These are phyloP conservation scores for Pocota personata DNA, from an alignment of 2,888 invertebrate genomes.

Conservation along the genomic window DNA sequence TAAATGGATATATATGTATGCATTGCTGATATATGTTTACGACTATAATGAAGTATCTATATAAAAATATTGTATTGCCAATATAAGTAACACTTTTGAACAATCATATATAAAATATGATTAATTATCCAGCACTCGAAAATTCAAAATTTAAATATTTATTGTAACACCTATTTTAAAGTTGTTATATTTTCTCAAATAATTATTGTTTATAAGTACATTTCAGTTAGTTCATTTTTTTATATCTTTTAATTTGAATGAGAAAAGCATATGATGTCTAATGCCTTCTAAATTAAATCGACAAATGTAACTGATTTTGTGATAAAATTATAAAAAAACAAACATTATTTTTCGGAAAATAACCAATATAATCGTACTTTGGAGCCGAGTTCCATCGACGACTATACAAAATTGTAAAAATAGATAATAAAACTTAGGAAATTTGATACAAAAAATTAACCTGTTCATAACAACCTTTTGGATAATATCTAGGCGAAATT, in stretches of 20 bases:
- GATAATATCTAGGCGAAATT: constrained; percentile 79
- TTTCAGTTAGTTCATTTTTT: constrained; percentile 29
- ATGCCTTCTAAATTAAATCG: constrained; percentile 78
- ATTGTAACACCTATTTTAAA: not conserved
- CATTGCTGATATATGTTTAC: constrained; percentile 16
- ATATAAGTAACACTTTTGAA: not conserved
- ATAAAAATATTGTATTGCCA: not conserved
- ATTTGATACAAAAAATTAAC: constrained; percentile 45
- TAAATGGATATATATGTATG: too few relatives aligned
- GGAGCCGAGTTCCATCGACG: constrained; percentile 41
- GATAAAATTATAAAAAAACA: constrained; percentile 77
- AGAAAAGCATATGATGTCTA: constrained; percentile 42
- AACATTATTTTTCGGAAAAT: constrained; percentile 79
- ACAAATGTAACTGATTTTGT: constrained; percentile 83
- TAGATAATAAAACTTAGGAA: constrained; percentile 78
- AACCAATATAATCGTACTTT: constrained; percentile 76
- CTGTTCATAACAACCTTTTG: constrained; percentile 38
- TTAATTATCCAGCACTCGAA: not conserved
- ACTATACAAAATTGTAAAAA: constrained; percentile 80
- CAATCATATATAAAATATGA: not conserved
- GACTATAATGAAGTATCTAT: not conserved
- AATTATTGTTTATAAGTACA: constrained; percentile 15
- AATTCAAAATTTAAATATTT: constrained; percentile 1
- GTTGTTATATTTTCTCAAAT: constrained; percentile 33
- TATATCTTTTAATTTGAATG: constrained; percentile 4